A percentile compares a stretch with the other conserved stretches of the same genome.
Conservation (phyloP, 2,797 vertebrate species). For the Megalops cyprinoides region DNA sequence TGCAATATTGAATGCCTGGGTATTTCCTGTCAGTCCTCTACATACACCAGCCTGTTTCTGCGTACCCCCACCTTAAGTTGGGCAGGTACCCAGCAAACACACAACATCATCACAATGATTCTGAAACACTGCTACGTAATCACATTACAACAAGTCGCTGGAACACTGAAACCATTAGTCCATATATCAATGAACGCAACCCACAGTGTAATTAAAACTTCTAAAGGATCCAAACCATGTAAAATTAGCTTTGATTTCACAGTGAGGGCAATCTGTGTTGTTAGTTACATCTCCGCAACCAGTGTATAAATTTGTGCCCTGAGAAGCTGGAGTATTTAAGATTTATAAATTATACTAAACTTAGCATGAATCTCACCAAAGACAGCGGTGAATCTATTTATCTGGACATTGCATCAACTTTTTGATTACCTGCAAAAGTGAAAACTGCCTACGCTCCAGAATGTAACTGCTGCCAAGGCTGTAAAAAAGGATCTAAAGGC, state of each 20-base stretch:
- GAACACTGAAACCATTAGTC: neutral
- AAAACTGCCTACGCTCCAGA: neutral
- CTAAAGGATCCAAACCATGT: neutral
- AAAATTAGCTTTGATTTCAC: neutral
- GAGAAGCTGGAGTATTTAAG: neutral
- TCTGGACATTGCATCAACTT: conserved; percentile 10
- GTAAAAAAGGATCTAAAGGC: neutral
- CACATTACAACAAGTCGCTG: neutral
- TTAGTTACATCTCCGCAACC: neutral
- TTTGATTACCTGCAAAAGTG: conserved; percentile 10
- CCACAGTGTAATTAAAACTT: neutral
- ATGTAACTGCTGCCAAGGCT: neutral
- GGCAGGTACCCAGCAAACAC: no score
- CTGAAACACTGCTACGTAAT: neutral
- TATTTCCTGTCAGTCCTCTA: neutral
- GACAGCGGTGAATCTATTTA: neutral
- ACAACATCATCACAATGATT: no score
- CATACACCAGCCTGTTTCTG: no score
- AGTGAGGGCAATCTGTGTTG: neutral
- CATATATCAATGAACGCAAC: neutral
- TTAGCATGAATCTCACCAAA: neutral
- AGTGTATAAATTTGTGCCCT: neutral
- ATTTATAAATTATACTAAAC: neutral
- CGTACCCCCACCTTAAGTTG: no score
- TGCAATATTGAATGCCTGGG: neutral